Evolutionary conservation across 2,797 vertebrate species (phyloP).

Genomic region (Malurus leucopterus): DNA sequence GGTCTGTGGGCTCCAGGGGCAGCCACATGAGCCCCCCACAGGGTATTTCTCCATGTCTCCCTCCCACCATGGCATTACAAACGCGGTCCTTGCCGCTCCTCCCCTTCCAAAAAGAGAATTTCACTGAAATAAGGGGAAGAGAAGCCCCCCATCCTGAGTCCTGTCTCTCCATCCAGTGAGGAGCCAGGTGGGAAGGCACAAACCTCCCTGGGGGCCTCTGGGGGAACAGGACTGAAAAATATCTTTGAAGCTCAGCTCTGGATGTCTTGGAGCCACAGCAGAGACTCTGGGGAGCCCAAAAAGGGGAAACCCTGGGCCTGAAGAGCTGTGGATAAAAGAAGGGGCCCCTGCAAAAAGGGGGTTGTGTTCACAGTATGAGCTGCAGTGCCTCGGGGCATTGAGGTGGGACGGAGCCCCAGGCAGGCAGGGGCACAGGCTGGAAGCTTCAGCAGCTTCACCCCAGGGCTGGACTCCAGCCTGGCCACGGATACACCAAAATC

Average conservation of each 20-base stretch:
- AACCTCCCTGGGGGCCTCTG: background rate
- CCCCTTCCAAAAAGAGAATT: background rate
- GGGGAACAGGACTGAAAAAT: background rate
- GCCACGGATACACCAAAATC: fast-evolving
- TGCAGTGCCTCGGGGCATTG: fast-evolving
- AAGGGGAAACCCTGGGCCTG: background rate
- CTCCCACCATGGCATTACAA: background rate
- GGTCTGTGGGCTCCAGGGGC: background rate
- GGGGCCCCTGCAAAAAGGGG: constrained; percentile 29
- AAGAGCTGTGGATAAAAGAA: background rate
- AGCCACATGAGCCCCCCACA: background rate
- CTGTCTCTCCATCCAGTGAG: background rate
- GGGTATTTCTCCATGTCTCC: background rate
- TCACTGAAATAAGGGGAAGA: background rate
- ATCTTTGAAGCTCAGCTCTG: background rate
- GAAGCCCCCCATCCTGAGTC: fast-evolving
- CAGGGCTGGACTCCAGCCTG: background rate
- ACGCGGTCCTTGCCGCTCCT: fast-evolving
- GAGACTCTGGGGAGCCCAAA: background rate
- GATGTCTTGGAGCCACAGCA: background rate
- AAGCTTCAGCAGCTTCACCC: background rate
- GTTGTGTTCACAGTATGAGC: constrained; percentile 58
- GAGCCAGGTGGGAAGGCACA: background rate
- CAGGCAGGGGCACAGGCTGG: background rate
- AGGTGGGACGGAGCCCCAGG: fast-evolving